A percentile compares a stretch with the other conserved stretches of the same genome.
These are phyloP conservation scores for Coreius guichenoti DNA, from an alignment of 2,797 vertebrate genomes.

Conservation along the genomic window DNA sequence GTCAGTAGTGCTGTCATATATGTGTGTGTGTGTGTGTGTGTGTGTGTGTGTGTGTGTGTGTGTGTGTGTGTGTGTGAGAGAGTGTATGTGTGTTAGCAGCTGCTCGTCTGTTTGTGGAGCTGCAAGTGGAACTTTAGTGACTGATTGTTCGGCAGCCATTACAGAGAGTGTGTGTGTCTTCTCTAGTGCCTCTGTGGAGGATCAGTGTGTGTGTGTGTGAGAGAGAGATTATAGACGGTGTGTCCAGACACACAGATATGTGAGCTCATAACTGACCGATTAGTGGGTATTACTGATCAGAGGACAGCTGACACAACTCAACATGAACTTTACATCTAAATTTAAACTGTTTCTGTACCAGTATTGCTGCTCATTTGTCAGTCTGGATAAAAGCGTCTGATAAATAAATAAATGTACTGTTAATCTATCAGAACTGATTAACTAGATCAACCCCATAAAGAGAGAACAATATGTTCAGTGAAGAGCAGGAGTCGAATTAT, in stretches of 20 bases:
- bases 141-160: constrained; percentile 57
- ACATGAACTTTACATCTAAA: constrained; percentile 1
- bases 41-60: neutral
- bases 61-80: constrained; percentile 34
- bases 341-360: constrained; percentile 42
- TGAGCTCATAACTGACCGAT: constrained; percentile 40
- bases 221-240: neutral
- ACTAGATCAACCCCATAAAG: neutral
- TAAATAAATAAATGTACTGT: neutral
- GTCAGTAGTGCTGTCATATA: constrained; percentile 8
- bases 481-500: neutral
- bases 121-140: constrained; percentile 24
- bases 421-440: neutral
- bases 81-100: constrained; percentile 31
- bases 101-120: constrained; percentile 44
- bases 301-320: constrained; percentile 39
- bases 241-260: constrained; percentile 54
- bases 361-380: neutral
- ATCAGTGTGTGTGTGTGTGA: neutral
- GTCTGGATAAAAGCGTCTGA: neutral
- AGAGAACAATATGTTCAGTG: neutral
- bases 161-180: constrained; percentile 24
- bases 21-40: constrained; percentile 32
- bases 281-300: constrained; percentile 43
- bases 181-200: neutral